A percentile compares a stretch with the other conserved stretches of the same genome.
These are phyloP conservation scores for Scaptomyza montana DNA, from an alignment of 1,140 invertebrate species.

Conservation along the genomic window DNA sequence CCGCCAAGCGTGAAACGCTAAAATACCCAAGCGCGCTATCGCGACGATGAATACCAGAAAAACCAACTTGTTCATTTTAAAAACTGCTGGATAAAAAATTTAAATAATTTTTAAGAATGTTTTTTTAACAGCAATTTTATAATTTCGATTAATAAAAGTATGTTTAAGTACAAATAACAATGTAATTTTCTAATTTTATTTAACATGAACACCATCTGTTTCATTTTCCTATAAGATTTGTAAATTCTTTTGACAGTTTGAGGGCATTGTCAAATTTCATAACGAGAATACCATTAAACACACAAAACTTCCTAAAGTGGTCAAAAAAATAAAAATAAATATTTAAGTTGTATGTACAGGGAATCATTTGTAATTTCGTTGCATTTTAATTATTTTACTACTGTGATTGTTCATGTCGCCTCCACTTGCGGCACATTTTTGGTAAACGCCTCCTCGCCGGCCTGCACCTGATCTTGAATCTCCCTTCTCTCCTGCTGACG, in stretches of 20 bases:
- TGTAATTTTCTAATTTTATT: slow-evolving; percentile 31
- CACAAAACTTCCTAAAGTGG: background rate
- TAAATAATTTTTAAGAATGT: background rate
- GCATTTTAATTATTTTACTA: slow-evolving; percentile 39
- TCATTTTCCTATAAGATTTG: background rate
- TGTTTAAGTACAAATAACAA: slow-evolving; percentile 20
- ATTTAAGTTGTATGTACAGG: slow-evolving; percentile 49
- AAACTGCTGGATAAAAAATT: background rate
- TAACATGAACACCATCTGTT: slow-evolving; percentile 60
- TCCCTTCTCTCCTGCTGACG: slow-evolving; percentile 84
- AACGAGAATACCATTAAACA: slow-evolving; percentile 2
- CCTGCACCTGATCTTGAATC: slow-evolving; percentile 63
- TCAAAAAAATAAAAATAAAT: slow-evolving; percentile 35
- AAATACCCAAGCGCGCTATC: background rate
- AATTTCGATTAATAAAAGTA: no score
- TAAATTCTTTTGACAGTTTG: slow-evolving; percentile 9
- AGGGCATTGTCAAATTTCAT: background rate
- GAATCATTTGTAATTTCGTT: slow-evolving; percentile 50
- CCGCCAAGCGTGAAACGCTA: slow-evolving; percentile 3
- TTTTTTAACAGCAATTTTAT: slow-evolving; percentile 14
- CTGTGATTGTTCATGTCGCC: slow-evolving; percentile 1
- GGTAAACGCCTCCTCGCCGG: slow-evolving; percentile 45
- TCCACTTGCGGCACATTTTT: slow-evolving; percentile 21
- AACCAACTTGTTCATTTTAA: background rate
- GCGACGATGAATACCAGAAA: slow-evolving; percentile 5